Conservation (phyloP, 2,888 invertebrate species). For the Cataglyphis albicans region DNA sequence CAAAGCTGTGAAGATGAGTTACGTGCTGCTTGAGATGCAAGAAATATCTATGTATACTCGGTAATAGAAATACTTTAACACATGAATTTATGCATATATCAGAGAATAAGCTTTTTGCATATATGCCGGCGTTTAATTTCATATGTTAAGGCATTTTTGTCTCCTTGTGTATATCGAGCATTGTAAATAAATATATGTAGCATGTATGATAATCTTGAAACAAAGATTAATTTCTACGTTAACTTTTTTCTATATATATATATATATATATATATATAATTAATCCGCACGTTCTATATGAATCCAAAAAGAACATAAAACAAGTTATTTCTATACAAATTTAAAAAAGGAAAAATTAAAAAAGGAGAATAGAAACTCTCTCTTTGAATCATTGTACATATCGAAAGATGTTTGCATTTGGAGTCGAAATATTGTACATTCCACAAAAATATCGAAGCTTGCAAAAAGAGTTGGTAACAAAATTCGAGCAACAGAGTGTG, state of each 20-base stretch:
- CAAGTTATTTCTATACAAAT: background rate
- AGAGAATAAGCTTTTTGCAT: no score
- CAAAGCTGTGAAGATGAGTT: background rate
- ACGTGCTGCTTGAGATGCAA: slow-evolving; percentile 3
- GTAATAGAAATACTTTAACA: no score
- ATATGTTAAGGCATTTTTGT: no score
- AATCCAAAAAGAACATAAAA: background rate
- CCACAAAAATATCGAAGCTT: background rate
- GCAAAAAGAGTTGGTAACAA: background rate
- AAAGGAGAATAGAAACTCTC: background rate
- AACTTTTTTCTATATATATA: background rate
- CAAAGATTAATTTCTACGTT: background rate
- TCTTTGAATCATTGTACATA: background rate
- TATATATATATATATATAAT: background rate
- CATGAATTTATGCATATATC: background rate
- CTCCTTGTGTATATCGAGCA: background rate
- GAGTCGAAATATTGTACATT: slow-evolving; percentile 1
- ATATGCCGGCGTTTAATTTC: no score
- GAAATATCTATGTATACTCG: background rate
- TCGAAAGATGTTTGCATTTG: slow-evolving; percentile 1
- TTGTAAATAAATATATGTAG: background rate
- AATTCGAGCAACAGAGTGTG: slow-evolving; percentile 24
- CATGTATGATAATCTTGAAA: background rate
- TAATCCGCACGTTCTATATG: background rate
- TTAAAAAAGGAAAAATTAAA: background rate